Base-by-base conservation (phyloP, 2,888 invertebrate genomes). In the Galerucella calmariensis region DNA sequence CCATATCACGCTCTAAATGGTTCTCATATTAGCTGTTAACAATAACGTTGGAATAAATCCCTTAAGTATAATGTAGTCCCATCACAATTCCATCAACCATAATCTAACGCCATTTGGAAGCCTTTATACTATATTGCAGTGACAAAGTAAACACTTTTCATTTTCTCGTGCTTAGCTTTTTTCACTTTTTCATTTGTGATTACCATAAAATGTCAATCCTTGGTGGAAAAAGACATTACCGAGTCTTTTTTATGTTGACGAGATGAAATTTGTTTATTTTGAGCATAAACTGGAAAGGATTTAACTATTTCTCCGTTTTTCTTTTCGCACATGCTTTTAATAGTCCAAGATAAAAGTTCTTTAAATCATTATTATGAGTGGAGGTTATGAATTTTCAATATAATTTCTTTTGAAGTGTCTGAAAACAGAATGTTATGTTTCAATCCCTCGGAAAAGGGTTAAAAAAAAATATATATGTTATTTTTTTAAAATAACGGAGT, bases 201-300 rank as follows among this genome's bases (percentile, higher is more conserved):
- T 72, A 72, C 58, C 72, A 67, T 72, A 67, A 72, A 72, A 67
- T 59, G 56, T 8, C 66, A 58, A 72, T 72, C 48, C 35, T 10
- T 27, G 48, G 67, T 58, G 27, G 48, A 27, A 8, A 46, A 51
- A 20, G 58, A 16, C 66, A 14, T 41, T 35, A 65, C 12, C 20
- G 56, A 63, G 48, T 35, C 16, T n/a, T 46, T 48, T 67, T 66
- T 68, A 41, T 66, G 48, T 59, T 46, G 72, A 66, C 58, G 72
- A 14, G 24, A 58, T 59, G 58, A 44, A 72, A 65, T 58, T 72
- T 35, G 58, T 67, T n/a, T 27, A 41, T 71, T 71, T 53, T 16
- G 16, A 44, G n/a, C 10, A 67, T 53, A 27, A 67, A 51, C 48
- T 35, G 14, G 27, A 67, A 51, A 20, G 24, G 51, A 20, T 48